These are phyloP conservation scores for Drosophila bocqueti DNA, from an alignment of 1,140 invertebrate species.

Conservation along the genomic window DNA sequence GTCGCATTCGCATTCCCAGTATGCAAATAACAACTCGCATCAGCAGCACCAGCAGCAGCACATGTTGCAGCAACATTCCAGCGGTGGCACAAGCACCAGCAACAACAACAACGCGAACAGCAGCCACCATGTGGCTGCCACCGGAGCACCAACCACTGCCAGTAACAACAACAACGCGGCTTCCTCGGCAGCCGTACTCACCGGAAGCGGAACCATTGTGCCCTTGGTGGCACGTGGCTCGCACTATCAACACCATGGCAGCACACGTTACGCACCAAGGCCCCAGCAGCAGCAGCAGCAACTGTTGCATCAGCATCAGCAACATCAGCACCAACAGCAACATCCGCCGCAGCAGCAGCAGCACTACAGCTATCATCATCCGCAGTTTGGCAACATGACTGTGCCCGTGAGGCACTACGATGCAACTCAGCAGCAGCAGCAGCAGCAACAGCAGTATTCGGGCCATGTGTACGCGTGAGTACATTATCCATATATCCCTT, in stretches of 20 bases:
- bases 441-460: conserved; percentile 34
- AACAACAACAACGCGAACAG: conserved; percentile 51
- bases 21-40: conserved; percentile 62
- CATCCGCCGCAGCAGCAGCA: conserved; percentile 28
- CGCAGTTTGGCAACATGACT: conserved; percentile 38
- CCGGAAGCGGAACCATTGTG: conserved; percentile 69
- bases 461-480: conserved; percentile 36
- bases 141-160: conserved; percentile 52
- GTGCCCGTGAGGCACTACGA: conserved; percentile 32
- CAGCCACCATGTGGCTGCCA: conserved; percentile 24
- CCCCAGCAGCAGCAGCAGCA: conserved; percentile 59
- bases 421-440: conserved; percentile 28
- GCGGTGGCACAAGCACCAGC: conserved; percentile 52
- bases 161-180: conserved; percentile 63
- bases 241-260: conserved; percentile 59
- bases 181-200: conserved; percentile 70
- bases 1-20: conserved; percentile 37
- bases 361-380: conserved; percentile 42
- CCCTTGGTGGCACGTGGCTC: conserved; percentile 66
- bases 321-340: conserved; percentile 43
- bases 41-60: conserved; percentile 61
- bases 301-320: conserved; percentile 50
- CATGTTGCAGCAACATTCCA: conserved; percentile 58
- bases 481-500: too few relatives aligned
- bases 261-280: conserved; percentile 65